Percentiles rank a stretch among this genome's conserved stretches.
These are phyloP conservation scores for Pachyrhynchus sulphureomaculatus DNA, from an alignment of 1,140 invertebrate species.

Conservation along the genomic window DNA sequence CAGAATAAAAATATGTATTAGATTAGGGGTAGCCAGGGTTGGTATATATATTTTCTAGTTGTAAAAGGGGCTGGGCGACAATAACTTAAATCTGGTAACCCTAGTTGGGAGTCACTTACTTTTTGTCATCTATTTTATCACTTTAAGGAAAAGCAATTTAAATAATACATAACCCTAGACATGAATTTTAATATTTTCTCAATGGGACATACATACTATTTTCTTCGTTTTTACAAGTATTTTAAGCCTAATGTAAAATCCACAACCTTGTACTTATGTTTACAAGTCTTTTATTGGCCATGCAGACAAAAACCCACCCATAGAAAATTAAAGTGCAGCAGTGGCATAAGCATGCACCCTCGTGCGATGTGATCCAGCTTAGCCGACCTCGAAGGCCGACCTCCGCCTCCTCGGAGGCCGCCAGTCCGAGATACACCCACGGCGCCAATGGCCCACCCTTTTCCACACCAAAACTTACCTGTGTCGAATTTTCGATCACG, in stretches of 20 bases:
- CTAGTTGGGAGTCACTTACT: too few species aligned
- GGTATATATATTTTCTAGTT: too few species aligned
- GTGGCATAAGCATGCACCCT: constrained; percentile 2
- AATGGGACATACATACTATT: too few species aligned
- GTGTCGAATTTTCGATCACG: constrained; percentile 33
- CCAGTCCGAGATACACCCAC: constrained; percentile 31
- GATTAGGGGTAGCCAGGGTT: too few species aligned
- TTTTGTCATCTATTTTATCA: too few species aligned
- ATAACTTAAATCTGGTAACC: too few species aligned
- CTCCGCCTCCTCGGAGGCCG: constrained; percentile 27
- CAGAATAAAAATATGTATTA: too few species aligned
- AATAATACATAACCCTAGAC: too few species aligned
- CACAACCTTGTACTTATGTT: neutral
- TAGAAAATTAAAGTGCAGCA: constrained; percentile 21
- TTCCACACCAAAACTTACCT: constrained; percentile 28
- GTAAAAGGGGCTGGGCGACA: too few species aligned
- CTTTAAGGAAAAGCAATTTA: too few species aligned
- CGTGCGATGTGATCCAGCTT: neutral
- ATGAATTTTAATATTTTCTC: too few species aligned
- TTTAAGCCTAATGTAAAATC: neutral
- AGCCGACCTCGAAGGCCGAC: constrained; percentile 11
- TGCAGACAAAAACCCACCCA: constrained; percentile 25
- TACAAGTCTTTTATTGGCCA: constrained; percentile 13
- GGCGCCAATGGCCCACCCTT: constrained; percentile 24
- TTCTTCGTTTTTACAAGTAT: neutral